A percentile compares a stretch with the other conserved stretches of the same genome.
Evolutionary conservation across 2,888 invertebrate species (phyloP).

Genomic region (Boloria euphrosyne): DNA sequence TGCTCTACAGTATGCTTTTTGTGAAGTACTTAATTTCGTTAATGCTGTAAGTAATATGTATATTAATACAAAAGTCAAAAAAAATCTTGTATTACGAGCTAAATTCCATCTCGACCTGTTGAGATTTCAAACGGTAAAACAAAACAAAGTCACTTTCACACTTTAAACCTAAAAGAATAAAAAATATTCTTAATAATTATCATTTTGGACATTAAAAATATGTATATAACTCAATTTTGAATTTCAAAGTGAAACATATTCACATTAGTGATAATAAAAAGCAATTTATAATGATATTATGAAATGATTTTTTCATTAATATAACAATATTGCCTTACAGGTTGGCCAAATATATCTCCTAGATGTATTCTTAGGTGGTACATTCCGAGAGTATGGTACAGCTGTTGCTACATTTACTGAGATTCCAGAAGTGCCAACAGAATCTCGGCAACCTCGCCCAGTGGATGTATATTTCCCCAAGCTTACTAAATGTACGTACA

Average conservation of each 20-base stretch:
- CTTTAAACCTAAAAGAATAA: too few species aligned
- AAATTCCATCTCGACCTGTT: too few species aligned
- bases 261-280: too few species aligned
- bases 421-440: slow-evolving; percentile 57
- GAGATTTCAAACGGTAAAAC: too few species aligned
- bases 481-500: slow-evolving; percentile 84
- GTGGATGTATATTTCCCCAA: slow-evolving; percentile 88
- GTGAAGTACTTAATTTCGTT: slow-evolving; percentile 87
- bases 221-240: too few species aligned
- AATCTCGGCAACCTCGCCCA: slow-evolving; percentile 65
- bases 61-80: background rate
- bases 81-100: too few species aligned
- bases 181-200: too few species aligned
- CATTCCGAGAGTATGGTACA: slow-evolving; percentile 84
- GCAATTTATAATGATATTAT: background rate
- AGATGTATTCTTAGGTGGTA: slow-evolving; percentile 84
- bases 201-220: too few species aligned
- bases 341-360: slow-evolving; percentile 86
- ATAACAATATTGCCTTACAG: slow-evolving; percentile 54
- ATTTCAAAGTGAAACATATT: too few species aligned
- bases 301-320: background rate
- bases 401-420: slow-evolving; percentile 73
- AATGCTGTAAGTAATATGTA: slow-evolving; percentile 86
- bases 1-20: slow-evolving; percentile 85
- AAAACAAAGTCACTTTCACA: too few species aligned